A percentile compares a stretch with the other conserved stretches of the same genome.
phyloP scores from a whole-genome alignment of 2,113 vertebrate genomes.

The Macheiramphus alcinus region DNA sequence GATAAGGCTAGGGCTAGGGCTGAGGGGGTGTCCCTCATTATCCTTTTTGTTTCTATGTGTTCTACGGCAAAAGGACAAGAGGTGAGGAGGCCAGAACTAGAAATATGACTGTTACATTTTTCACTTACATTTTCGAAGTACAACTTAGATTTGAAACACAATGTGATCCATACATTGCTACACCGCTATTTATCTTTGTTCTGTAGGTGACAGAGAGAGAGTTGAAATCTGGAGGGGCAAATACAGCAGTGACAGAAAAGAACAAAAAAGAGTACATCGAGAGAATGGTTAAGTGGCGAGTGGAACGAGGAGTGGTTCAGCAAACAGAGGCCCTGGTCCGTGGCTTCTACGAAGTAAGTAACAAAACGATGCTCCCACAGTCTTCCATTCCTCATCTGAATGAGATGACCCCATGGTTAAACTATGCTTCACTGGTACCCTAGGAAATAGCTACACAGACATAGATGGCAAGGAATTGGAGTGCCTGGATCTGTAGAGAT shows the following conservation, averaged over 20 bases:
- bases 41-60: background rate
- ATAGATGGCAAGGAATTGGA: background rate
- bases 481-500: background rate
- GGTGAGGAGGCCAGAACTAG: background rate
- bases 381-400: background rate
- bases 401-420: background rate
- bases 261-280: constrained; percentile 99
- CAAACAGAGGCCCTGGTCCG: constrained; percentile 93
- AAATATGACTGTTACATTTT: background rate
- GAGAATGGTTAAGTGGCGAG: constrained; percentile 97
- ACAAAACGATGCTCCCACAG: background rate
- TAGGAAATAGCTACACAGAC: background rate
- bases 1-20: background rate
- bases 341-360: constrained; percentile 94
- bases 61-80: background rate
- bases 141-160: background rate
- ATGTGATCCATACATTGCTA: background rate
- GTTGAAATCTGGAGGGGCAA: constrained; percentile 92
- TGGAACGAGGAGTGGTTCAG: constrained; percentile 91
- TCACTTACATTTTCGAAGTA: background rate
- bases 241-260: constrained; percentile 96
- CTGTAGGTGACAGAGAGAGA: constrained; percentile 93
- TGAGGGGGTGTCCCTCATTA: background rate
- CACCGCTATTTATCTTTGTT: background rate
- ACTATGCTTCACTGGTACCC: background rate